Evolutionary conservation across 2,888 invertebrate species (phyloP).

Genomic region (Apamea crenata): DNA sequence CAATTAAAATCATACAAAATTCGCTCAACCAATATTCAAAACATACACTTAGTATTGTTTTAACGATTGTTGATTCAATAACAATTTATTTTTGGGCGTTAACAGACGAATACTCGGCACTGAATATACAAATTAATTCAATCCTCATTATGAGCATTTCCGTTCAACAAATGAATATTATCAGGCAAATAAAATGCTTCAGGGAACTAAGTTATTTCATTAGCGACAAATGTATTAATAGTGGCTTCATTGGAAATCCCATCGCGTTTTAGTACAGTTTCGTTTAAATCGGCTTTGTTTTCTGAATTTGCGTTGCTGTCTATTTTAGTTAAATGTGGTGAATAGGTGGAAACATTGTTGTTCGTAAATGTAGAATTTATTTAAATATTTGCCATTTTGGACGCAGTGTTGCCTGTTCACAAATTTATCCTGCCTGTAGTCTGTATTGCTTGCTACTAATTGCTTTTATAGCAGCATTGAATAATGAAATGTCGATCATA

Average conservation of each 20-base stretch:
- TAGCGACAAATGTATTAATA: slow-evolving; percentile 50
- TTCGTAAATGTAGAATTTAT: slow-evolving; percentile 35
- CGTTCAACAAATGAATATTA: slow-evolving; percentile 66
- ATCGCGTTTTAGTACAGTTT: slow-evolving; percentile 49
- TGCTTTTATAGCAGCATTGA: slow-evolving; percentile 28
- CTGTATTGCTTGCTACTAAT: slow-evolving; percentile 12
- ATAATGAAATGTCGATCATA: slow-evolving; percentile 23
- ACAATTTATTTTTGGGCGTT: slow-evolving; percentile 43
- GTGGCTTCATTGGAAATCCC: slow-evolving; percentile 54
- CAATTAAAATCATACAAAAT: slow-evolving; percentile 48
- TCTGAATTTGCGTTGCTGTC: slow-evolving; percentile 46
- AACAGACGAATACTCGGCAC: slow-evolving; percentile 25
- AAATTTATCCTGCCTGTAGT: slow-evolving; percentile 7
- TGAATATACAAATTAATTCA: slow-evolving; percentile 67
- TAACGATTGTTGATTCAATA: slow-evolving; percentile 49
- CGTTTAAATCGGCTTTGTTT: slow-evolving; percentile 56
- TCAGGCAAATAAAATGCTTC: slow-evolving; percentile 60
- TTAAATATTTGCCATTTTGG: slow-evolving; percentile 44
- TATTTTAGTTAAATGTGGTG: slow-evolving; percentile 39
- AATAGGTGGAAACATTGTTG: slow-evolving; percentile 39
- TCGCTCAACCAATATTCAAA: slow-evolving; percentile 42
- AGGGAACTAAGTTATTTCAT: slow-evolving; percentile 53
- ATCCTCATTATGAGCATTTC: slow-evolving; percentile 63
- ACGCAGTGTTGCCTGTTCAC: slow-evolving; percentile 19
- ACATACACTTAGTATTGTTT: slow-evolving; percentile 42